Base-by-base conservation (phyloP, 1,140 invertebrate genomes). In the Pseudomyrmex cubaensis region DNA sequence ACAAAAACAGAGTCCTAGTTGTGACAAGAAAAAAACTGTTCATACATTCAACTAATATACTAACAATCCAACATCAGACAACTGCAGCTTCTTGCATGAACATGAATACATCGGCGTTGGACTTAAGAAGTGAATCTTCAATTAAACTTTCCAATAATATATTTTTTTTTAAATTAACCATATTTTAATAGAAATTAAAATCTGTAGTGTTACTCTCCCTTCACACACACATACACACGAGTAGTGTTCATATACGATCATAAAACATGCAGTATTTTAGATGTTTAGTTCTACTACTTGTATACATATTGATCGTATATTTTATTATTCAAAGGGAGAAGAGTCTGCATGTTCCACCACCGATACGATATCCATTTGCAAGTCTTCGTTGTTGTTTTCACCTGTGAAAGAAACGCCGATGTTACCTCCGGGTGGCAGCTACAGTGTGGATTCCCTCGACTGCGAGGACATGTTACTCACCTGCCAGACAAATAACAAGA, bases 391-490 rank as follows among this genome's bases (percentile, higher is more conserved):
- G 82, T 95, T 98, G 52, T 98, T 98, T 94, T 98, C 98, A 63
- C 98, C 98, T n/a, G 96, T 98, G 46, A 97, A 97, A 93, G 98
- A 98, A 94, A 96, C 95, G 76, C 95, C 95, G 50, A 95, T 96
- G 67, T 93, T 96, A 77, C 96, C 96, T 82, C 94, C 96, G 4
- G 95, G 95, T 25, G 94, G 95, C 35, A 97, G 98, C 91, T 97
- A 98, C 93, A 98, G 97, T 75, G 97, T 98, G 25, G 98, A 99
- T 92, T 98, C 98, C 62, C 95, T 99, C 72, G 98, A 99, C 92
- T 98, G 97, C 93, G 97, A 98, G 90, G 97, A 98, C 90, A 97
- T 98, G 91, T 96, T 98, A 90, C 95, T 98, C 52, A 98, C 98
- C 70, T 98, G 97, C 92, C 97, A 97, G 92, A 97, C 97, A 13